Conservation (phyloP, 2,888 invertebrate species). For the Rhagonycha fulva region DNA sequence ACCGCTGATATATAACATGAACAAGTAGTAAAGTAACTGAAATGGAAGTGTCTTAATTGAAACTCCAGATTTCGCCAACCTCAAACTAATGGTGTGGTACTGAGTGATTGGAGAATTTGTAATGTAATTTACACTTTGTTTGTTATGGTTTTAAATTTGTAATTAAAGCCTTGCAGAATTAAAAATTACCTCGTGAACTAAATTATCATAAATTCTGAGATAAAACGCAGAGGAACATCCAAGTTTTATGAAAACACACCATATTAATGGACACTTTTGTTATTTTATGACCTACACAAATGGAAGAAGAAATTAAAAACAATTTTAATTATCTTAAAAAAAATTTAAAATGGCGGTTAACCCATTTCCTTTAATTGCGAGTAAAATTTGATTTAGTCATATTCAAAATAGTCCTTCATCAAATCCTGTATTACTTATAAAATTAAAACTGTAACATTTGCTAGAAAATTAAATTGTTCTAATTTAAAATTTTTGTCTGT, state of each 20-base stretch:
- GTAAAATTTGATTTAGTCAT: neutral
- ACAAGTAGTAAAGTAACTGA: conserved; percentile 17
- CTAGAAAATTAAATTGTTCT: conserved; percentile 9
- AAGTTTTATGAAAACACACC: neutral
- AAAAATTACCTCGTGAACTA: neutral
- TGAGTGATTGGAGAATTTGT: conserved; percentile 20
- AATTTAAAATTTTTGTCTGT: conserved; percentile 21
- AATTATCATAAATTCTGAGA: neutral
- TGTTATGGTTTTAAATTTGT: neutral
- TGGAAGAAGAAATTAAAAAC: conserved; percentile 3
- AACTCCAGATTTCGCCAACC: conserved; percentile 20
- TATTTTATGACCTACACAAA: conserved; percentile 4
- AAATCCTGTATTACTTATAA: neutral
- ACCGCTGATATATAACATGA: conserved; percentile 26
- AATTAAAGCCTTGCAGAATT: neutral
- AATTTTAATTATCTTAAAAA: conserved; percentile 5
- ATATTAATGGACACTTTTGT: conserved; percentile 1
- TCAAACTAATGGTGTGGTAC: conserved; percentile 15
- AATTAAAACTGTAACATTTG: neutral
- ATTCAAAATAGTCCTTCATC: neutral
- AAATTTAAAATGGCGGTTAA: neutral
- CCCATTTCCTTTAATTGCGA: neutral
- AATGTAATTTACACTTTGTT: neutral
- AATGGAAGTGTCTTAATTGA: conserved; percentile 26
- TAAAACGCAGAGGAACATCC: neutral